Evolutionary conservation across 2,797 vertebrate genomes (phyloP), one percentile per base, ranked within the genome.

Genomic region (Manis crassicaudata): DNA sequence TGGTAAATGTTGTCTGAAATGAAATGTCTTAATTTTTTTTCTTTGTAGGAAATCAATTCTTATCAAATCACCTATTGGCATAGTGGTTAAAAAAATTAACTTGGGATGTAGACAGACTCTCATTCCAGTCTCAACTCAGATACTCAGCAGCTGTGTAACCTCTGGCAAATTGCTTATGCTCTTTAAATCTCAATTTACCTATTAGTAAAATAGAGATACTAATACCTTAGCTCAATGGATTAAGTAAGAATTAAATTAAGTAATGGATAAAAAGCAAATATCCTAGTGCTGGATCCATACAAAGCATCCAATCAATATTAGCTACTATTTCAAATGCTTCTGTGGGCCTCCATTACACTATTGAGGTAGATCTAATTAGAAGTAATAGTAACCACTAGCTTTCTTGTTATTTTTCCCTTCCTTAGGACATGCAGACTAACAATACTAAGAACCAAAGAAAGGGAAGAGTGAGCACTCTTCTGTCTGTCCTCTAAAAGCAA

Each of bases 201-300:
- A 58, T 85, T 76, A 96, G 67, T 73, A 93, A 96, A 85, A 67
- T 35, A 73, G 68, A 40, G 35, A 62, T 16, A 43, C 6, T 27
- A 79, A 65, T 72, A 67, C 12, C 68, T 94, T 88, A 92, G 72
- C 52, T 82, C n/a, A 94, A 35, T 85, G 62, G 37, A 85, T 77
- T 90, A 89, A 91, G 72, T 73, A 73, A 90, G 37, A 86, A 92
- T 94, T 97, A 88, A 94, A 40, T 80, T 67, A 88, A 82, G 65
- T 85, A 85, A 40, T 70, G 12, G 43, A 17, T 90, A 88, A 85
- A 95, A 92, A 94, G 29, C 27, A 65, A 37, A 63, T 77, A 92
- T 10, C 32, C 35, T 70, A 81, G 52, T 50, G 46, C 43, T 56
- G 46, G 35, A 77, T 50, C 68, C 75, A 79, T 73, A 54, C 13